Percentiles rank a stretch among this genome's conserved stretches.
These are phyloP conservation scores for Phlogophora meticulosa DNA, from an alignment of 2,888 invertebrate species.

Conservation along the genomic window DNA sequence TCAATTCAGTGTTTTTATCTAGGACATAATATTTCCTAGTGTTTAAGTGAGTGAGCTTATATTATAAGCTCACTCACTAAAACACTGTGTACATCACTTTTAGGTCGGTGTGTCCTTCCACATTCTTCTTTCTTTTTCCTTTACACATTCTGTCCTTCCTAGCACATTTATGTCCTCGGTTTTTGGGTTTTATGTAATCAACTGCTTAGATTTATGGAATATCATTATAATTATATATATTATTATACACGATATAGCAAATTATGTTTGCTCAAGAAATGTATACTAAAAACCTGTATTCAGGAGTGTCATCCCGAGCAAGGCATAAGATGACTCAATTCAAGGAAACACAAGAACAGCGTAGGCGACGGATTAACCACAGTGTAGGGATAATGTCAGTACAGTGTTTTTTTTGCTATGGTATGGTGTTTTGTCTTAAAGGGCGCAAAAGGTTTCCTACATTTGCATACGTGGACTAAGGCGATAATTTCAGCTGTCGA, in stretches of 20 bases:
- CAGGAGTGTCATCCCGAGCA: constrained; percentile 19
- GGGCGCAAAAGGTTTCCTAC: background rate
- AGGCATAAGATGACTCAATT: constrained; percentile 35
- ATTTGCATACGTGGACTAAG: too few relatives aligned
- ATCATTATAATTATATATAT: too few relatives aligned
- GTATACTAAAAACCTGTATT: constrained; percentile 10
- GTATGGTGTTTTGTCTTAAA: background rate
- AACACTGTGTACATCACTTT: too few relatives aligned
- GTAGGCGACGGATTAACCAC: constrained; percentile 16
- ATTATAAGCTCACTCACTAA: too few relatives aligned
- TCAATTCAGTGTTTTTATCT: too few relatives aligned
- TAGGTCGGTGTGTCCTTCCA: constrained; percentile 20
- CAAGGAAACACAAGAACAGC: constrained; percentile 25
- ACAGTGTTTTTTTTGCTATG: background rate
- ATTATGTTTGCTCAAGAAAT: background rate
- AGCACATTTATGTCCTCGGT: background rate
- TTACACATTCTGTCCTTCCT: constrained; percentile 12
- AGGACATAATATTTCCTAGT: too few relatives aligned
- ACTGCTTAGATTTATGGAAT: background rate
- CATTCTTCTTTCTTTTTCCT: too few relatives aligned
- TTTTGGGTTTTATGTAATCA: background rate
- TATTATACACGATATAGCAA: too few relatives aligned
- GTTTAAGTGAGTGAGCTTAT: too few relatives aligned
- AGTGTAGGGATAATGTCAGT: constrained; percentile 22
- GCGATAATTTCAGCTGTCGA: too few relatives aligned